Conservation (phyloP, 1,140 invertebrate genomes). For the Muscidifurax raptorellus region DNA sequence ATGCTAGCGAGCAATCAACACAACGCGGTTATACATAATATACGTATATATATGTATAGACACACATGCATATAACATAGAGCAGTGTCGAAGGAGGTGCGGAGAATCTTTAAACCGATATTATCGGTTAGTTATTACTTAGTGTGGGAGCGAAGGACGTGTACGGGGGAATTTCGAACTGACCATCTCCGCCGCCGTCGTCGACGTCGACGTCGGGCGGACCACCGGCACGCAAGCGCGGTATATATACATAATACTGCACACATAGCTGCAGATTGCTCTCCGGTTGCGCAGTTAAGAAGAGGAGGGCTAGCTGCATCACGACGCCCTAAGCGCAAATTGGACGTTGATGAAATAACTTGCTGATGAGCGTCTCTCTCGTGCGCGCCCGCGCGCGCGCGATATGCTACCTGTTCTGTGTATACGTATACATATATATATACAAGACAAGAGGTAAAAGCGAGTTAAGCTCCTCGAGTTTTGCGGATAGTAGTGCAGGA, state of each 20-base stretch:
- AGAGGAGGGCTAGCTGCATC: background rate
- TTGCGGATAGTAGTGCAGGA: no score
- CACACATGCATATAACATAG: background rate
- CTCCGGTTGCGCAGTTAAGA: slow-evolving; percentile 9
- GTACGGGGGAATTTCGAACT: background rate
- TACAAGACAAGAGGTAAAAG: no score
- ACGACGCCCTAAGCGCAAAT: slow-evolving; percentile 9
- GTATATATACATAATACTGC: no score
- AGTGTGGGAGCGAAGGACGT: background rate
- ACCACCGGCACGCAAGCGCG: no score
- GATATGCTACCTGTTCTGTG: background rate
- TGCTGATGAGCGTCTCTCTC: background rate
- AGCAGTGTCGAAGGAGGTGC: background rate
- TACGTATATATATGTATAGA: background rate
- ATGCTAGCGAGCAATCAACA: no score
- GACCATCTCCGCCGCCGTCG: background rate
- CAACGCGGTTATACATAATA: no score
- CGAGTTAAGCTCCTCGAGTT: no score
- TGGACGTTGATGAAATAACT: slow-evolving; percentile 9
- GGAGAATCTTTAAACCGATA: slow-evolving; percentile 22
- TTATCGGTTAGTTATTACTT: slow-evolving; percentile 34
- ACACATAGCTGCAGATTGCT: background rate
- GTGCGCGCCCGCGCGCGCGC: no score
- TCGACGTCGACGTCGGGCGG: no score
- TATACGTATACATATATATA: no score